phyloP scores from a whole-genome alignment of 2,113 vertebrate species.

The Rhodinocichla rosea region DNA sequence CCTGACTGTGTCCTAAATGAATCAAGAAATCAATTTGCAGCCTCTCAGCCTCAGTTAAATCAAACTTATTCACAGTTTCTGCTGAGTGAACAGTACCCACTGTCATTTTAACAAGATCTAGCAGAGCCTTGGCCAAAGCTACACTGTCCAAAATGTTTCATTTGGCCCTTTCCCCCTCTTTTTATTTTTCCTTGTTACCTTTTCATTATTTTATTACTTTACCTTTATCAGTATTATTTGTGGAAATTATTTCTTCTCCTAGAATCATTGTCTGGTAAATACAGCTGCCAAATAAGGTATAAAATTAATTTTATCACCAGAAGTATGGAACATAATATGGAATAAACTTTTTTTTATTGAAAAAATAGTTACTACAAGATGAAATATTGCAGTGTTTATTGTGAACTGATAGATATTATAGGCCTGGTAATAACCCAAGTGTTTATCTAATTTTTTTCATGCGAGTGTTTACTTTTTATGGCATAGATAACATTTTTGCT shows the following conservation, averaged over 20 bases:
- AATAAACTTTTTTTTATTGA: background rate
- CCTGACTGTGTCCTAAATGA: constrained; percentile 51
- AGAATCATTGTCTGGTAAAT: background rate
- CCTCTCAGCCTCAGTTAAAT: constrained; percentile 44
- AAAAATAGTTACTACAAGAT: background rate
- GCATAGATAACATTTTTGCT: background rate
- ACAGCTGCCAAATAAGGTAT: background rate
- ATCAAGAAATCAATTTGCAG: constrained; percentile 59
- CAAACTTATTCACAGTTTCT: constrained; percentile 45
- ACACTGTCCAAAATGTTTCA: background rate
- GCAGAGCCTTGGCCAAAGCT: background rate
- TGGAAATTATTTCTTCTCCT: background rate
- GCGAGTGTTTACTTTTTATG: background rate
- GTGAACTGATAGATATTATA: background rate
- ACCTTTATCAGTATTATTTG: background rate
- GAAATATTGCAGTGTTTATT: background rate
- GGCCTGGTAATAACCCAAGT: background rate
- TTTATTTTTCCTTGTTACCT: background rate
- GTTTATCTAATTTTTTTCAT: background rate
- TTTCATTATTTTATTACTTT: background rate
- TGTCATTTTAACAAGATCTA: background rate
- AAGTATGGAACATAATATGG: background rate
- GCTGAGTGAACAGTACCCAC: background rate
- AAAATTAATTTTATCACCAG: background rate
- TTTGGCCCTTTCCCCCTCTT: background rate